A percentile compares a stretch with the other conserved stretches of the same genome.
Conservation (phyloP, 2,113 vertebrate species). For the Casuarius casuarius region DNA sequence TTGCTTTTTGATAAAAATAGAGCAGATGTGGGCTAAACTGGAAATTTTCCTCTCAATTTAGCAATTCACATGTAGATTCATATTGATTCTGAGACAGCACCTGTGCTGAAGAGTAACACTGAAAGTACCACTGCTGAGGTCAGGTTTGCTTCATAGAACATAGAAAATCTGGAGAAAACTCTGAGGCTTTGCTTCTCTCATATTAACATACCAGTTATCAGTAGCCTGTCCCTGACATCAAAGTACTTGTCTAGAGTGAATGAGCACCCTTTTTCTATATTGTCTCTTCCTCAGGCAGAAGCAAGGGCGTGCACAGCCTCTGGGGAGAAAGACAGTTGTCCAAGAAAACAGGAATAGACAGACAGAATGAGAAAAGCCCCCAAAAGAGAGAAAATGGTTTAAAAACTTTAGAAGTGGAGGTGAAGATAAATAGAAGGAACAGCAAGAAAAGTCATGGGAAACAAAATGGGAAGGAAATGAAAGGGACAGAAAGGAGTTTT, state of each 20-base stretch:
- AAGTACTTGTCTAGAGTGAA: background rate
- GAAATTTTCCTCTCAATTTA: background rate
- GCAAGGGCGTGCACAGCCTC: background rate
- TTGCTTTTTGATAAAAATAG: background rate
- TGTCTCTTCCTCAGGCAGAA: background rate
- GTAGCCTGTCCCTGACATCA: background rate
- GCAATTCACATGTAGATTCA: background rate
- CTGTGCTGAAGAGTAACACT: background rate
- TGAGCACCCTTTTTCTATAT: background rate
- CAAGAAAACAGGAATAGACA: background rate
- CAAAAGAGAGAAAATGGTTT: background rate
- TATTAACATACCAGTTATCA: background rate
- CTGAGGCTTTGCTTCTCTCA: background rate
- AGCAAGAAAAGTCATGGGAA: background rate
- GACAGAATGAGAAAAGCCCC: accelerated
- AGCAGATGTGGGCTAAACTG: background rate
- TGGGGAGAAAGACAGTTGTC: background rate
- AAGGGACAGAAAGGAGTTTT: background rate
- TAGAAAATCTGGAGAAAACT: background rate
- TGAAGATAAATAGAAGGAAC: accelerated
- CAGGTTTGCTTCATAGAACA: background rate
- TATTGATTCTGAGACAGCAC: background rate
- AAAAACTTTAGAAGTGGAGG: background rate
- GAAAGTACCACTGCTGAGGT: background rate
- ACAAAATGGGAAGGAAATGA: accelerated